Base-by-base conservation (phyloP, 1,140 invertebrate genomes). In the Drosophila nikananu region DNA sequence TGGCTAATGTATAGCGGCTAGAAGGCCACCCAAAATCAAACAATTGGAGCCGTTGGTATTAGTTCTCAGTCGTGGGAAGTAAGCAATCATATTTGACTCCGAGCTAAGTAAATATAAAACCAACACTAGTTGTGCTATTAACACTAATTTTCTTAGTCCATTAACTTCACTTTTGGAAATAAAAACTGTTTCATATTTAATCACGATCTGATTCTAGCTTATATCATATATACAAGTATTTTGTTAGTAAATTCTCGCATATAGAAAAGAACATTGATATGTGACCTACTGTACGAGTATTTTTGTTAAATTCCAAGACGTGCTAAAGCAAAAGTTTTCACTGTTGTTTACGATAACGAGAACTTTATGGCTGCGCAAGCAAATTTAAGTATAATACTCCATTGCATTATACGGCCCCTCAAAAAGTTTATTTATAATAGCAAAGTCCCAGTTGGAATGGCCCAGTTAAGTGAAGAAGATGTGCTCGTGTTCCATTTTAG, bases 21-120 rank as follows among this genome's bases (percentile, higher is more conserved):
- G 55, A 76, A 76, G 73, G 74, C 74, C 74, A 77, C 55, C 74
- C 63, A 67, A 77, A 51, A 51, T 41, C 48, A 39, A 32, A 39
- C 44, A 60, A 52, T 60, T 19, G 30, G 27, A 27, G 46, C 44
- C 23, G 10, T 49, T 25, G 46, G 46, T 49, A 49, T 49, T 10
- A 21, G 42, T 12, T 21, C 48, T 23, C 49, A 30, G 13, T 46
- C 44, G 59, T 52, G 52, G 46, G 46, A 73, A 72, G 15, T 37
- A 27, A 44, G 21, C 27, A 35, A 62, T 61, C 63, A 25, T 25
- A 46, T 44, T 44, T 65, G 13, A 15, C 51, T 30, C n/a, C 2
- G 27, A 30, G 51, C n/a, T 19, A 37, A 21, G 17, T 23, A n/a
- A 13, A 51, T 9, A 15, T n/a, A 13, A 21, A 35, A 21, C n/a